These are phyloP conservation scores for Manis pentadactyla DNA, from an alignment of 2,797 vertebrate genomes.

Conservation along the genomic window DNA sequence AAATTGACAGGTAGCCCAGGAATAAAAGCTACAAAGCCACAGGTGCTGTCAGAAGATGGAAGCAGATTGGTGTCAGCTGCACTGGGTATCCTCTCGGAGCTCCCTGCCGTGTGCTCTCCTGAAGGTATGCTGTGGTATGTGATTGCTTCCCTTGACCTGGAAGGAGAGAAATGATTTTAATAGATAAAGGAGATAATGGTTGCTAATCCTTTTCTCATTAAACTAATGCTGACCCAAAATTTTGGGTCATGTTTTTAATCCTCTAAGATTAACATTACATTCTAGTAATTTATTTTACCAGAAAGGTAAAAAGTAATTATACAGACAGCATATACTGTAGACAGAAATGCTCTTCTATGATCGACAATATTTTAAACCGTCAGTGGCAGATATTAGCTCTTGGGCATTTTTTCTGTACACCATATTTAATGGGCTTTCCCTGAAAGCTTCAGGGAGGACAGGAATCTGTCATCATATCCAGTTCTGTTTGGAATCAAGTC, in stretches of 20 bases:
- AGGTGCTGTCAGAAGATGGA: conserved; percentile 89
- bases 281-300: conserved; percentile 6
- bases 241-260: conserved; percentile 41
- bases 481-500: background rate
- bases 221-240: background rate
- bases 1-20: conserved; percentile 90
- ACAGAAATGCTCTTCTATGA: background rate
- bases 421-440: background rate
- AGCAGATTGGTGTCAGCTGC: conserved; percentile 91
- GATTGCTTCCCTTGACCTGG: conserved; percentile 47
- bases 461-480: background rate
- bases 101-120: conserved; percentile 95
- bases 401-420: background rate
- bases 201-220: conserved; percentile 43
- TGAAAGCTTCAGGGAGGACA: background rate
- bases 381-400: background rate
- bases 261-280: background rate
- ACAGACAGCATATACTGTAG: background rate
- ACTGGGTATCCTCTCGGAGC: conserved; percentile 93
- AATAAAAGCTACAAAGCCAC: conserved; percentile 86
- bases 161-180: background rate
- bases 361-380: background rate
- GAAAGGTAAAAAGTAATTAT: conserved; percentile 12
- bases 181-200: background rate
- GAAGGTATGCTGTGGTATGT: conserved; percentile 89